Conservation (phyloP, 2,113 vertebrate genomes). For the Geococcyx californianus region DNA sequence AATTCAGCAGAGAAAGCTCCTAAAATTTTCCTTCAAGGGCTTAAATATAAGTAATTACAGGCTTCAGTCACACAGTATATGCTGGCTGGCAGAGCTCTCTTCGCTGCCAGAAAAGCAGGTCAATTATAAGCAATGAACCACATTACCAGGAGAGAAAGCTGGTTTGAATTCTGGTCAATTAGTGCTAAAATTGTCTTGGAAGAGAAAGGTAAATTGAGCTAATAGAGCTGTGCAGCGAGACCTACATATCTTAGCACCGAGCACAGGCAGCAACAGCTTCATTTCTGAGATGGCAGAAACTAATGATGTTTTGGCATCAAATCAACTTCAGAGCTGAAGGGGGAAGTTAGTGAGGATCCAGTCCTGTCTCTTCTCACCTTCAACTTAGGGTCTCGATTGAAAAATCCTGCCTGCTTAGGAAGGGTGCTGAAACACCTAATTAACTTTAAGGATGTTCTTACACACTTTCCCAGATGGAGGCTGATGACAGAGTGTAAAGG, state of each 20-base stretch:
- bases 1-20: neutral
- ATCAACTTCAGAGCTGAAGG: neutral
- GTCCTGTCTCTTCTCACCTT: neutral
- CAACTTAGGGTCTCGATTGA: neutral
- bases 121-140: slow-evolving; percentile 40
- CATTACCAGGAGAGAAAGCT: slow-evolving; percentile 17
- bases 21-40: slow-evolving; percentile 21
- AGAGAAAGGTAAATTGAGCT: slow-evolving; percentile 33
- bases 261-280: neutral
- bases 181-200: slow-evolving; percentile 18
- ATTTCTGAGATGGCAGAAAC: neutral
- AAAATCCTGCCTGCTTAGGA: neutral
- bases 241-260: neutral
- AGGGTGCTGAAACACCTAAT: neutral
- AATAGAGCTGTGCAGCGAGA: neutral
- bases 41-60: slow-evolving; percentile 16
- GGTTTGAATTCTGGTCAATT: slow-evolving; percentile 51
- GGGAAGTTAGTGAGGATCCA: neutral
- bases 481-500: fast-evolving
- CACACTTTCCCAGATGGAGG: neutral
- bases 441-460: neutral
- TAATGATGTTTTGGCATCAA: neutral
- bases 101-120: slow-evolving; percentile 45
- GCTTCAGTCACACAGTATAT: neutral
- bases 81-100: slow-evolving; percentile 22